Percentiles rank a stretch among this genome's conserved stretches.
phyloP scores from a whole-genome alignment of 2,797 vertebrate genomes.

The Luscinia megarhynchos region DNA sequence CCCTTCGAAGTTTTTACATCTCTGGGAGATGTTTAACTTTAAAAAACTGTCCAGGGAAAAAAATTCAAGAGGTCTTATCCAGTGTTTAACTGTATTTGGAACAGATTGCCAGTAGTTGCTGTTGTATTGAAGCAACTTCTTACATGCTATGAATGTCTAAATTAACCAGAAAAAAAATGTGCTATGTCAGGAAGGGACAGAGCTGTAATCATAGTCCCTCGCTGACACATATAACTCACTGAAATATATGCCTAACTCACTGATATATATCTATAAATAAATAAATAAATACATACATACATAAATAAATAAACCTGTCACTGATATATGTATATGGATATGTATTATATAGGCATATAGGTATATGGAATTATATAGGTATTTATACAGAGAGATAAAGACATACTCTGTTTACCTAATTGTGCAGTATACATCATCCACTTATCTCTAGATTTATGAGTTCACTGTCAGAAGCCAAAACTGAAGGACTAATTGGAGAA shows the following conservation, averaged over 20 bases:
- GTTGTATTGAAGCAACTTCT: not conserved
- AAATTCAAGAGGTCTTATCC: not conserved
- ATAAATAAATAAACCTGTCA: no score
- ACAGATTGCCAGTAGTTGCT: not conserved
- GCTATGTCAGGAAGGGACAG: not conserved
- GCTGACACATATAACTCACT: not conserved
- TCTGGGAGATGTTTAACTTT: not conserved
- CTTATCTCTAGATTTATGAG: not conserved
- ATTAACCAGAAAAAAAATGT: not conserved
- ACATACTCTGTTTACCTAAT: not conserved
- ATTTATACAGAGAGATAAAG: not conserved
- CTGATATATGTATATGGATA: not conserved
- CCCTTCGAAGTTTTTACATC: not conserved
- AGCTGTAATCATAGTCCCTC: not conserved
- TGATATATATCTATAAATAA: not conserved
- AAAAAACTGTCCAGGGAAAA: not conserved
- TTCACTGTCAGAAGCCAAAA: not conserved
- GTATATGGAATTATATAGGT: not conserved
- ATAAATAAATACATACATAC: no score
- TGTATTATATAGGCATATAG: not conserved
- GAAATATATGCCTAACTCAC: not conserved
- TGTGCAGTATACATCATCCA: not conserved
- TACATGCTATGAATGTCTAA: not conserved
- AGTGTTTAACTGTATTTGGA: not conserved
- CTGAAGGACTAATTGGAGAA: not conserved